Evolutionary conservation across 2,113 vertebrate species (phyloP), one percentile per base, ranked within the genome.

Genomic region (Caranx melampygus): DNA sequence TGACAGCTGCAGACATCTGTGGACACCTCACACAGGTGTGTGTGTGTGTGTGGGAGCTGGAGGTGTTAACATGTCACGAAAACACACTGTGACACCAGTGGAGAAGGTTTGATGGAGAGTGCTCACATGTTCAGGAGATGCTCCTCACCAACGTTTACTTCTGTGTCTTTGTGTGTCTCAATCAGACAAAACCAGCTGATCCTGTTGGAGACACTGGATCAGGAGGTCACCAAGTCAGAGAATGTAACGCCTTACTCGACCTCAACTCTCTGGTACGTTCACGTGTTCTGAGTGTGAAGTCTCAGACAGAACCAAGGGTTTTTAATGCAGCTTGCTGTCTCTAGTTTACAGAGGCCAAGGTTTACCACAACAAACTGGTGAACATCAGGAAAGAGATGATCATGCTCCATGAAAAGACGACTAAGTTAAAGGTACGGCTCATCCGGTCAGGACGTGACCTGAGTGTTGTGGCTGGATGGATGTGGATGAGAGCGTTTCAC

Each of bases 301-400:
- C 4, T 9, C 52, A 49, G 18, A 21, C 8, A 35, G 14, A 3
- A 49, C 6, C 31, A 35, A 37, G 1, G 3, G 20, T 31, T 40
- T 66, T 12, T 87, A 65, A 88, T 34, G n/a, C 26, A 2, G 2
- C 40, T 18, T 72, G 9, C 82, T 82, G 15, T 59, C 58, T 87
- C 69, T 76, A 99, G 98, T 98, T 99, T 95, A 95, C 96, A 93
- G 98, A 99, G 92, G 97, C 97, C 1, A 99, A 99, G 83, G 83
- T 94, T 74, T 99, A 99, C 86, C 97, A 99, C 85, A 95, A 87
- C 89, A 99, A 99, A 78, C 83, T 99, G 88, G 96, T 99, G 87
- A 97, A 93, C 81, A 96, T 99, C 81, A 95, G 97, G 78, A 99
- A 96, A 85, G 97, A 99, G 75, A 99, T 99, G 97, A 92, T 99